Percentiles rank a stretch among this genome's conserved stretches.
phyloP scores from a whole-genome alignment of 2,888 invertebrate genomes.

The Luperina testacea region DNA sequence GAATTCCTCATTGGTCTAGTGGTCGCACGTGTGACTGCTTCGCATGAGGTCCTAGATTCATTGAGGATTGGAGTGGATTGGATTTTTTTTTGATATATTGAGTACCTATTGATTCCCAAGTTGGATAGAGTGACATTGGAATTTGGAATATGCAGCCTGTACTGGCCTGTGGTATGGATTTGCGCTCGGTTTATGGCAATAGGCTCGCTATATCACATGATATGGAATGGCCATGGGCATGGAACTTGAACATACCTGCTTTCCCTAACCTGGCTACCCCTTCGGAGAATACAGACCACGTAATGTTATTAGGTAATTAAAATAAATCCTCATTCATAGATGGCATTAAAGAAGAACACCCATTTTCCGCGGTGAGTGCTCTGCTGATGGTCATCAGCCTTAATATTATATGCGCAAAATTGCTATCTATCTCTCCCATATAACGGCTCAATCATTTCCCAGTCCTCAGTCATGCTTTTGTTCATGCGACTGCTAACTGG shows the following conservation, averaged over 20 bases:
- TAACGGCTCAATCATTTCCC: too few relatives aligned
- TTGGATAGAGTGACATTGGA: neutral
- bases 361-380: neutral
- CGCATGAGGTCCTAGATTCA: too few relatives aligned
- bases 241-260: too few relatives aligned
- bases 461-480: neutral
- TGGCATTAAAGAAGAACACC: neutral
- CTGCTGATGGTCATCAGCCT: neutral
- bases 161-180: neutral
- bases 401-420: neutral
- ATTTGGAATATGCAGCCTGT: neutral
- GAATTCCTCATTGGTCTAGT: neutral
- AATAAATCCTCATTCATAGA: neutral
- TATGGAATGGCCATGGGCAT: too few relatives aligned
- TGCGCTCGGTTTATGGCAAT: too few relatives aligned
- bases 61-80: too few relatives aligned
- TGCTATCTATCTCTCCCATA: neutral
- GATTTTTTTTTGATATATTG: too few relatives aligned
- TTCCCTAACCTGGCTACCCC: neutral
- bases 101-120: neutral
- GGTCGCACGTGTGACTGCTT: neutral
- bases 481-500: neutral
- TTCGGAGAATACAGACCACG: neutral
- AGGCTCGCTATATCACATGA: too few relatives aligned
- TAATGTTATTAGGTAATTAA: neutral